Base-by-base conservation (phyloP, 2,113 vertebrate species). In the Caretta caretta region DNA sequence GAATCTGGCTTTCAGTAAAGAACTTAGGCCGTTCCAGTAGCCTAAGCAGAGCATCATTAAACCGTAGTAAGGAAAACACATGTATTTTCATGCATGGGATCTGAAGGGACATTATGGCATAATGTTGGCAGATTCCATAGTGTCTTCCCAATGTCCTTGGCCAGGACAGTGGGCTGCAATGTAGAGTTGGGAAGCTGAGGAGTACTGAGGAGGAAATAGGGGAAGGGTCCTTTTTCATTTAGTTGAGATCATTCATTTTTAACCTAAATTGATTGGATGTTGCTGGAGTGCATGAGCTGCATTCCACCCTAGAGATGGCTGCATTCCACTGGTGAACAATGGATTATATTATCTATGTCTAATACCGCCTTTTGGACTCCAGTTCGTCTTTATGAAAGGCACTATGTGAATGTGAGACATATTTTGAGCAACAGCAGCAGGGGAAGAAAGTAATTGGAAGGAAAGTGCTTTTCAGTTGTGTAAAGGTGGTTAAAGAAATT, bases 401-500 rank as follows among this genome's bases (percentile, higher is more conserved):
- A 92, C 46, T 85, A 76, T 92, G 90, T 51, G 87, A 94, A 94
- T 25, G 31, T 0, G 84, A 92, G 62, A 14, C 59, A 88, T 83
- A 72, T 72, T 72, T 72, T 72, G 17, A 72, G 81, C 22, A 88
- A 62, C 24, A 90, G 86, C 92, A 96, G 89, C 78, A 93, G 87
- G 84, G 49, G 56, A 90, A 85, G 50, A 72, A 90, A 91, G 50
- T 56, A 89, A 93, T 2, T 2, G 29, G 29, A 38, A 69, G 65
- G 57, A 93, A 51, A 88, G 9, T 27, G 65, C 82, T 89, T 80
- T 87, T 90, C 1, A 1, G 49, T 84, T 88, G 80, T 81, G 87
- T 86, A 78, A 84, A 62, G 51, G 65, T 95, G n/a, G 93, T 91
- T 95, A 93, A 97, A 93, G 80, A 96, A 95, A 92, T 86, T 87